Conservation (phyloP, 92 coral and sea anemone genomes). For the Diadumene lineata region DNA sequence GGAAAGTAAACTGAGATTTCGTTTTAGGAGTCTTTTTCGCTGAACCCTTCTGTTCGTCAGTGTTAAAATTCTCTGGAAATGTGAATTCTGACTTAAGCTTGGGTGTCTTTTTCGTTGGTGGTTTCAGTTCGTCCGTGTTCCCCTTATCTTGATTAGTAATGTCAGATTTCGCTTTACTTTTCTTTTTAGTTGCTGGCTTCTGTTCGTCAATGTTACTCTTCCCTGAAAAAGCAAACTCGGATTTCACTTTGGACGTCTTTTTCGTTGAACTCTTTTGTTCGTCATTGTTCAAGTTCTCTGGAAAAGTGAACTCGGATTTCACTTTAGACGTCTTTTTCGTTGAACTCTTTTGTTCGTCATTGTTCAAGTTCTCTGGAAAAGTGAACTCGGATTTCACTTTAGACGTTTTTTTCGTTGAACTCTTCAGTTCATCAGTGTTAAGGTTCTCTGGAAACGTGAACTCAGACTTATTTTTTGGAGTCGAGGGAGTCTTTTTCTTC, state of each 20-base stretch:
- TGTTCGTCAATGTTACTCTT: slow-evolving; percentile 40
- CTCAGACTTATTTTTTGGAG: slow-evolving; percentile 52
- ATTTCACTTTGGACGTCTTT: slow-evolving; percentile 53
- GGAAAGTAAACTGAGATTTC: too few species aligned
- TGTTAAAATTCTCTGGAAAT: too few species aligned
- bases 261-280: slow-evolving; percentile 39
- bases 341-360: slow-evolving; percentile 36
- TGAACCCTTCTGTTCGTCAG: too few species aligned
- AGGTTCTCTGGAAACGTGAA: too few species aligned
- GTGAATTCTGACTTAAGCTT: too few species aligned
- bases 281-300: slow-evolving; percentile 38
- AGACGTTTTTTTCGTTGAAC: slow-evolving; percentile 33
- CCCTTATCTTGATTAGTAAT: too few species aligned
- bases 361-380: slow-evolving; percentile 50
- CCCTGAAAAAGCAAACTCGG: slow-evolving; percentile 57
- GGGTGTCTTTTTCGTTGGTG: too few species aligned
- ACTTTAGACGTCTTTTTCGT: slow-evolving; percentile 45
- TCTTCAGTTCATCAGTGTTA: too few species aligned
- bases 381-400: slow-evolving; percentile 55
- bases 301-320: slow-evolving; percentile 57
- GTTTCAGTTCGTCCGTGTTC: too few species aligned
- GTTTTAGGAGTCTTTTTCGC: too few species aligned
- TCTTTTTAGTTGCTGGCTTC: slow-evolving; percentile 32
- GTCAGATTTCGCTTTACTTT: slow-evolving; percentile 56
- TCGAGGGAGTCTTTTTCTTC: slow-evolving; percentile 20